Percentiles rank a stretch among this genome's conserved stretches.
Evolutionary conservation across 2,113 vertebrate species (phyloP).

Genomic region (Corapipo altera): DNA sequence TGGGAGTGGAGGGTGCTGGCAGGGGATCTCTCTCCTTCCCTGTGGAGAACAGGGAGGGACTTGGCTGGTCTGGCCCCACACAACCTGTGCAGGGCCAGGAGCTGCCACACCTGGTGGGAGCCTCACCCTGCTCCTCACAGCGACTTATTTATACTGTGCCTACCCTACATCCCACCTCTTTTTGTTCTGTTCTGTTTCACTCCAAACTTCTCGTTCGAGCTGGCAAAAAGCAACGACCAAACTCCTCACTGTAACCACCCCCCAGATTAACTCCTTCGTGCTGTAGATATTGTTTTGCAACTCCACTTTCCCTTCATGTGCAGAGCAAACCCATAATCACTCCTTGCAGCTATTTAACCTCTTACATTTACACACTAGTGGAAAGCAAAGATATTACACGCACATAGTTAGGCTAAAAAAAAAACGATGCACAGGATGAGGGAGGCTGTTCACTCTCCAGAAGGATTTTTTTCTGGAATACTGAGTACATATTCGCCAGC

Average conservation of each 20-base stretch:
- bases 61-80: background rate
- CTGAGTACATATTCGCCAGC: conserved; percentile 20
- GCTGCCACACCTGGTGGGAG: background rate
- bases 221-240: conserved; percentile 5
- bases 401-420: conserved; percentile 34
- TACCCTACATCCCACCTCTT: background rate
- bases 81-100: background rate
- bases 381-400: conserved; percentile 33
- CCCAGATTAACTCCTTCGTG: background rate
- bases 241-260: background rate
- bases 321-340: conserved; percentile 21
- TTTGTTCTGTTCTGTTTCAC: background rate
- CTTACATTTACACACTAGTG: conserved; percentile 1
- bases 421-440: conserved; percentile 32
- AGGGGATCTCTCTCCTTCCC: background rate
- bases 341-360: conserved; percentile 20
- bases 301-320: conserved; percentile 11
- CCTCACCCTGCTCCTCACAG: background rate
- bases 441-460: conserved; percentile 28
- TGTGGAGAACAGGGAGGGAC: background rate
- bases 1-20: background rate
- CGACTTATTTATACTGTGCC: conserved; percentile 24
- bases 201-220: background rate
- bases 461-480: conserved; percentile 17
- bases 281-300: conserved; percentile 18